Percentiles rank a stretch among this genome's conserved stretches.
Conservation (phyloP, 1,140 invertebrate species). For the Samia ricini region DNA sequence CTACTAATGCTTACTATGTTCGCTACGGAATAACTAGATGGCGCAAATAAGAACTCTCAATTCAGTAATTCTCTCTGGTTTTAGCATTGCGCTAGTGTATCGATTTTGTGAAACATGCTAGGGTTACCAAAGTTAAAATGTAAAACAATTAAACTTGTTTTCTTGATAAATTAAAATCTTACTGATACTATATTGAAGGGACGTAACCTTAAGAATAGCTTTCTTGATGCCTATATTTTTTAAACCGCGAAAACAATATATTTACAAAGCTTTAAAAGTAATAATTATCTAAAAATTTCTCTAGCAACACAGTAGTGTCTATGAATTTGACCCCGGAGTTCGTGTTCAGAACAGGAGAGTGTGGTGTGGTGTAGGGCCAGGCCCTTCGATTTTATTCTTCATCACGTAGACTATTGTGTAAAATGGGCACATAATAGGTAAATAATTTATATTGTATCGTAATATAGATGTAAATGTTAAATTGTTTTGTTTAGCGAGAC, state of each 20-base stretch:
- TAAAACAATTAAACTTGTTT: not conserved
- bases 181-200: not conserved
- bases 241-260: not conserved
- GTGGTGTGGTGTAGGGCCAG: constrained; percentile 71
- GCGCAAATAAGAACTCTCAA: constrained; percentile 32
- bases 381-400: constrained; percentile 73
- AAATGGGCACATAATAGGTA: constrained; percentile 77
- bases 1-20: not conserved
- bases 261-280: not conserved
- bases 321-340: constrained; percentile 77
- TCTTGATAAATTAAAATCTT: not conserved
- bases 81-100: constrained; percentile 68
- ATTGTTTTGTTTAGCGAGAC: not conserved
- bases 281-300: not conserved
- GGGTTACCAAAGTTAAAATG: constrained; percentile 32
- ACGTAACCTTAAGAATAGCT: not conserved
- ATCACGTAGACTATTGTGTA: constrained; percentile 63
- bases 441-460: constrained; percentile 50
- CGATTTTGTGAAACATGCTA: constrained; percentile 54
- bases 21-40: constrained; percentile 37
- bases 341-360: constrained; percentile 71
- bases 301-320: constrained; percentile 68
- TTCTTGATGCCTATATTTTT: not conserved
- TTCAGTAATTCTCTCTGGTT: constrained; percentile 56
- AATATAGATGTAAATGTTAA: not conserved